These are phyloP conservation scores for Lota lota DNA, from an alignment of 2,113 vertebrate species.

Conservation along the genomic window DNA sequence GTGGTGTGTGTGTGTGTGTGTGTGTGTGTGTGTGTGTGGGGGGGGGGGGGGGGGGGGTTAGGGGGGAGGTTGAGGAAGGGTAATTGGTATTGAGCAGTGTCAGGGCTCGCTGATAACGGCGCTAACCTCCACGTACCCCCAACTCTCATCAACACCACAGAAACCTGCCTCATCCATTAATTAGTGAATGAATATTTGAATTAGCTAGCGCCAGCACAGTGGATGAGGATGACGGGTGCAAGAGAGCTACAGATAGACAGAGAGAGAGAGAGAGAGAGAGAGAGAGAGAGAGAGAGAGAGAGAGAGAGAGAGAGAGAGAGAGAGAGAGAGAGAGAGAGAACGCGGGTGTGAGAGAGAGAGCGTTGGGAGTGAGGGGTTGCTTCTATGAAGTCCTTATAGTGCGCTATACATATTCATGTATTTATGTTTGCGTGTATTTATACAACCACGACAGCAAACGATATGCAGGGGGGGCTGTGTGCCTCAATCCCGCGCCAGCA, in stretches of 20 bases:
- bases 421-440: conserved; percentile 8
- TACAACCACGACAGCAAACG: too few species aligned
- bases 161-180: conserved; percentile 77
- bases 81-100: conserved; percentile 70
- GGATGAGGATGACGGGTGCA: conserved; percentile 69
- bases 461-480: too few species aligned
- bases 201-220: conserved; percentile 69
- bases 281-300: conserved; percentile 47
- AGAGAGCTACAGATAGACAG: conserved; percentile 28
- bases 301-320: conserved; percentile 1
- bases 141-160: conserved; percentile 64
- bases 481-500: not conserved
- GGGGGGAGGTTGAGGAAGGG: conserved; percentile 33
- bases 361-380: not conserved
- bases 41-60: conserved; percentile 17
- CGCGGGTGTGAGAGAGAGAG: not conserved
- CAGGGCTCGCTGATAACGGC: conserved; percentile 62
- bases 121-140: conserved; percentile 66
- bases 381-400: not conserved
- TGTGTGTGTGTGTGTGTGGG: too few species aligned
- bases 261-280: not conserved
- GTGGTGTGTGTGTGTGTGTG: too few species aligned
- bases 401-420: conserved; percentile 11
- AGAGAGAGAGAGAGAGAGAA: not conserved
- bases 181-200: conserved; percentile 87